Base-by-base conservation (phyloP, 2,113 vertebrate genomes). In the Galeopterus variegatus region DNA sequence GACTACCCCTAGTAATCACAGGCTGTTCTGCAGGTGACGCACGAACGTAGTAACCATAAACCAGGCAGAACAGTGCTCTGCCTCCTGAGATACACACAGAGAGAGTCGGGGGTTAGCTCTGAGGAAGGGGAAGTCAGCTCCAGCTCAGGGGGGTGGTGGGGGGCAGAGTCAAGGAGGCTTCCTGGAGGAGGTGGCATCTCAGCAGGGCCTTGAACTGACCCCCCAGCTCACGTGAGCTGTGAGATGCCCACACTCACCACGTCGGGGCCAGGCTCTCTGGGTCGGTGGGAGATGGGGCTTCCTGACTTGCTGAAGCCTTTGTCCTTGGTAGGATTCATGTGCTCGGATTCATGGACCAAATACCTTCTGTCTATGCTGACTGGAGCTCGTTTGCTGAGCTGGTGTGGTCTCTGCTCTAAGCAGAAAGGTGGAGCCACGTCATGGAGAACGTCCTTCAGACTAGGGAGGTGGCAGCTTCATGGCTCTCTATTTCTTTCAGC, bases 391-490 rank as follows among this genome's bases (percentile, higher is more conserved):
- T 19, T 13, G 31, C 45, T 21, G 3, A 10, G 28, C 56, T 3
- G 1, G 70, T 0, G 13, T 10, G 1, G 10, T 2, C 15, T 28
- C 60, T 3, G 62, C 33, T 80, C 50, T 12, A 6, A 23, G 62
- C 48, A 14, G 56, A 45, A 9, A 41, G 73, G 73, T 5, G 60
- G 31, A 31, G 33, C 45, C 33, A 1, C 8, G 33, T 31, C 9
- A 9, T 2, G n/a, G 5, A 13, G 23, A 10, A 28, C 41, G 1
- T n/a, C 48, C 28, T 67, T 5, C 8, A 5, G 31, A 5, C 24
- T 21, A 17, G 64, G 48, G 45, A 41, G 88, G 4, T 8, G 48
- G 60, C 31, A 17, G 13, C 48, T 3, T 31, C 1, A 8, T 2
- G 48, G 64, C 50, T 56, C 62, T n/a, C 26, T 10, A 26, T 50